A percentile compares a stretch with the other conserved stretches of the same genome.
These are phyloP conservation scores for Chrosomus eos DNA, from an alignment of 2,797 vertebrate species.

Conservation along the genomic window DNA sequence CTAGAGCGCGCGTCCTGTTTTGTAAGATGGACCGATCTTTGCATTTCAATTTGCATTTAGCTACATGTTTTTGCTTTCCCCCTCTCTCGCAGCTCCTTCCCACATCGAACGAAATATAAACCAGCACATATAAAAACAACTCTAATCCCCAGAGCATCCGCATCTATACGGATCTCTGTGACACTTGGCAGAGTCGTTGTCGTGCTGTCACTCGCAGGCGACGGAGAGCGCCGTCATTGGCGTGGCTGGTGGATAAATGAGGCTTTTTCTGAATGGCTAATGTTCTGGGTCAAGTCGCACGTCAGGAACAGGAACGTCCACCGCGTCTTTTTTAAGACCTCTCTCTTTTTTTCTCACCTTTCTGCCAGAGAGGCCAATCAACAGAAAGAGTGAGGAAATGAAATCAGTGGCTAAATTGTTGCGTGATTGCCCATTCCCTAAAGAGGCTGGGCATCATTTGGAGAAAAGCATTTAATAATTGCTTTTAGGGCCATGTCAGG, in stretches of 20 bases:
- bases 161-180: slow-evolving; percentile 64
- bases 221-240: slow-evolving; percentile 67
- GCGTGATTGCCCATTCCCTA: slow-evolving; percentile 98
- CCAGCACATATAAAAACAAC: slow-evolving; percentile 51
- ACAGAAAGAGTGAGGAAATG: slow-evolving; percentile 82
- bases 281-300: slow-evolving; percentile 9
- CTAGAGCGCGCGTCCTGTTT: slow-evolving; percentile 7
- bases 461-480: slow-evolving; percentile 99
- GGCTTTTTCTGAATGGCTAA: slow-evolving; percentile 56
- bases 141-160: slow-evolving; percentile 63
- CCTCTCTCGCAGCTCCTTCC: slow-evolving; percentile 41
- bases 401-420: slow-evolving; percentile 99
- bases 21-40: slow-evolving; percentile 3
- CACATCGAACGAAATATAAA: slow-evolving; percentile 62
- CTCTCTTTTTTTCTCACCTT: slow-evolving; percentile 2
- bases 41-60: slow-evolving; percentile 7
- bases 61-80: background rate
- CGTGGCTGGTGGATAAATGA: slow-evolving; percentile 82
- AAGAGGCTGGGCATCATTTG: slow-evolving; percentile 95
- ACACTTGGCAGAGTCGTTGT: slow-evolving; percentile 73
- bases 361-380: slow-evolving; percentile 22
- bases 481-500: slow-evolving; percentile 97
- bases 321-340: background rate
- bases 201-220: slow-evolving; percentile 76
- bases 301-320: background rate